phyloP scores from a whole-genome alignment of 2,888 invertebrate genomes.

The Pardosa pseudoannulata region DNA sequence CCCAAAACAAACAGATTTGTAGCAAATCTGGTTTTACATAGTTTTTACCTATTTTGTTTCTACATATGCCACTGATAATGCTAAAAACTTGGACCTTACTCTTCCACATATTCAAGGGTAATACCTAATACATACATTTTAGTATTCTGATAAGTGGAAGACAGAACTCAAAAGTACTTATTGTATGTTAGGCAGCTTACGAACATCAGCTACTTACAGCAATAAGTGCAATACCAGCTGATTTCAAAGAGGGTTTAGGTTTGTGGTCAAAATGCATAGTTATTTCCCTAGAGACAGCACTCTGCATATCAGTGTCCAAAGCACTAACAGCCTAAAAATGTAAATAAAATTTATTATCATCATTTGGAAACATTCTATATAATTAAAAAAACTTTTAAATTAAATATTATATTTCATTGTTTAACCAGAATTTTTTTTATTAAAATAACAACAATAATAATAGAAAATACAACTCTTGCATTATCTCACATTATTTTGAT shows the following conservation, averaged over 20 bases:
- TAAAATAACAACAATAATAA: no score
- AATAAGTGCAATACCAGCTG: constrained; percentile 77
- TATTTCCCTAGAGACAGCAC: constrained; percentile 77
- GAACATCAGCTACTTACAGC: constrained; percentile 76
- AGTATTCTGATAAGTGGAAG: constrained; percentile 67
- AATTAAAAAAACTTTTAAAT: no score
- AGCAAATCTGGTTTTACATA: background rate
- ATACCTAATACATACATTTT: no score
- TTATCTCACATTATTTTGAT: no score
- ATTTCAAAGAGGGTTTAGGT: constrained; percentile 76
- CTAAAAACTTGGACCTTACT: no score
- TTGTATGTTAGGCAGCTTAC: constrained; percentile 49
- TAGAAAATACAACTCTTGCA: no score
- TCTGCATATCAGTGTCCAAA: constrained; percentile 77
- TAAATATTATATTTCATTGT: no score
- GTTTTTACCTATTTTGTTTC: background rate
- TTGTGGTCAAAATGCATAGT: constrained; percentile 78
- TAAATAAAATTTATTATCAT: no score
- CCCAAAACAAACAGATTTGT: no score
- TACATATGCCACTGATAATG: background rate
- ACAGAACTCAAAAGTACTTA: constrained; percentile 55
- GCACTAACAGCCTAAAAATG: constrained; percentile 77
- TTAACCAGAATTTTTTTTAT: no score
- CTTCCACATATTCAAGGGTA: background rate
- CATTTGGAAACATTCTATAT: no score